Evolutionary conservation across 2,797 vertebrate species (phyloP), one percentile per base, ranked within the genome.

Genomic region (Sitta carolinensis): DNA sequence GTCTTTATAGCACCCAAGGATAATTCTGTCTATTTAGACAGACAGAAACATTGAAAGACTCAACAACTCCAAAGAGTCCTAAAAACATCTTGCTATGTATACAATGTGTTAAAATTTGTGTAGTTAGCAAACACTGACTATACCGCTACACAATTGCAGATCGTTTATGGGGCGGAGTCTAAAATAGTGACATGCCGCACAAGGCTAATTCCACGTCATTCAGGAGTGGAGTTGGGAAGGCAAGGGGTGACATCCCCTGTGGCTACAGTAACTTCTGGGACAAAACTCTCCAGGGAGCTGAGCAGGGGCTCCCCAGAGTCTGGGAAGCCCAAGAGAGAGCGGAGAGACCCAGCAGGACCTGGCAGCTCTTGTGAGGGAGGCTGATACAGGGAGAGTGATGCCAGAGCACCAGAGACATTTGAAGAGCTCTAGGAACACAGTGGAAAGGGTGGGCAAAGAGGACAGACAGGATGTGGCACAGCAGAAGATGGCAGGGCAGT

Each of bases 201-300:
- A 69, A 86, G 25, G n/a, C 19, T 75, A 54, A 68, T 78, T 62
- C 51, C 32, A 36, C 0, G 1, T 21, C 68, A 67, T 47, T 67
- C 54, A 43, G 17, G 30, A 81, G 58, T 2, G 17, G 52, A 69
- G 21, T 4, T 7, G 5, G 34, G 34, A 54, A 74, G 13, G 62
- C 13, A 48, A 2, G 10, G 3, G 3, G 34, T 4, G 6, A 54
- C 40, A 47, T 34, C 40, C 40, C 15, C 16, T 1, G 7, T 42
- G 34, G 25, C 11, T 59, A 42, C 40, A 30, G 21, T 22, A 62
- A 40, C 21, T 42, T 67, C 54, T 7, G 12, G 12, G 17, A 10
- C 29, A 54, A 22, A 74, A 34, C 7, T 16, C 25, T 6, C 3
- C 4, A 54, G 19, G 20, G 52, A 52, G 8, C 21, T 43, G 0